phyloP scores from a whole-genome alignment of 2,888 invertebrate species.

The Carpatolechia fugitivella region DNA sequence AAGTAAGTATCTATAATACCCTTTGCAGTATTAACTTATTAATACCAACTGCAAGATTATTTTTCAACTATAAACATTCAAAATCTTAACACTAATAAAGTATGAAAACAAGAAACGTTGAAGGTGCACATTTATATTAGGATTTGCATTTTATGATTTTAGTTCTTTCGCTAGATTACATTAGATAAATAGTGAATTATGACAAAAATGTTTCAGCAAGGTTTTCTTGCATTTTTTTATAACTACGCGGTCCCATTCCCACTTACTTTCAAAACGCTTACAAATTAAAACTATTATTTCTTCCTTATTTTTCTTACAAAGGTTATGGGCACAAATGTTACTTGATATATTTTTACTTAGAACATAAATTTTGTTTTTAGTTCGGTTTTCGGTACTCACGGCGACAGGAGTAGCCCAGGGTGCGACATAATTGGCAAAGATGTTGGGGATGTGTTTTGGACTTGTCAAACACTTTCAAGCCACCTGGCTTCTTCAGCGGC shows the following conservation, averaged over 20 bases:
- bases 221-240: no score
- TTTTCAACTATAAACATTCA: not conserved
- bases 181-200: not conserved
- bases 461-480: constrained; percentile 92
- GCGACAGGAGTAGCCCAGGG: constrained; percentile 90
- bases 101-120: constrained; percentile 24
- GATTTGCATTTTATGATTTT: constrained; percentile 5
- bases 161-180: not conserved
- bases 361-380: no score
- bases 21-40: constrained; percentile 45
- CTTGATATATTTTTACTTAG: no score
- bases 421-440: constrained; percentile 92
- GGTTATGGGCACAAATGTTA: no score
- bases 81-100: not conserved
- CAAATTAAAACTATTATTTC: no score
- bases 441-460: constrained; percentile 94
- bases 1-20: constrained; percentile 63
- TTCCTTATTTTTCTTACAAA: no score
- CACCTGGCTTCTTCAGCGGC: constrained; percentile 92
- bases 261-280: no score
- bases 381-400: no score
- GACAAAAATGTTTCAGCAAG: no score
- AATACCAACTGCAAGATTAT: constrained; percentile 25
- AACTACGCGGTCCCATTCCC: no score
- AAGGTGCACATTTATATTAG: constrained; percentile 12